These are phyloP conservation scores for Clarias pachynema DNA, from an alignment of 2,797 vertebrate genomes.

Conservation along the genomic window DNA sequence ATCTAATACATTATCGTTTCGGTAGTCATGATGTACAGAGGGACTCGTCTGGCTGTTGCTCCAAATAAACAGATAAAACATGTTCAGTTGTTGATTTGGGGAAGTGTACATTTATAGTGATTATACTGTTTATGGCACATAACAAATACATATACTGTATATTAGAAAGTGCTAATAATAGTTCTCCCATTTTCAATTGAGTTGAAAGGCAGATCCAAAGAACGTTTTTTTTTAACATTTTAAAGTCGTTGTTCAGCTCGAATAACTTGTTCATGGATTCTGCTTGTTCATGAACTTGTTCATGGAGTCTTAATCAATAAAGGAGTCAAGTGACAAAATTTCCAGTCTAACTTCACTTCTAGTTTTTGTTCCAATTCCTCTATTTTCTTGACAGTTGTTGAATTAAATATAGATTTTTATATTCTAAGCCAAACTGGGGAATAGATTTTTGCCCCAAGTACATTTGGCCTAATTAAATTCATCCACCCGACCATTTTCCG, in stretches of 20 bases:
- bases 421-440: constrained; percentile 55
- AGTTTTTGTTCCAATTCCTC: constrained; percentile 48
- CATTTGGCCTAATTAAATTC: neutral
- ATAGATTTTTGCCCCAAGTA: constrained; percentile 60
- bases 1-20: neutral
- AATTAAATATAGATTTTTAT: constrained; percentile 51
- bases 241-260: neutral
- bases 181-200: neutral
- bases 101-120: neutral
- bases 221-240: no score
- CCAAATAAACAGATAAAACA: neutral
- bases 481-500: no score
- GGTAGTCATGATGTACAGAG: neutral
- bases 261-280: neutral
- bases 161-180: neutral
- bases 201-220: neutral
- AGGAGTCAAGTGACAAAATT: constrained; percentile 7
- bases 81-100: neutral
- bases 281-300: neutral
- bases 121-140: neutral
- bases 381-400: constrained; percentile 42
- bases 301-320: neutral
- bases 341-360: neutral
- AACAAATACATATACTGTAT: neutral
- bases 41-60: neutral